Base-by-base conservation (phyloP, 2,888 invertebrate genomes). In the Torymus tubicola region DNA sequence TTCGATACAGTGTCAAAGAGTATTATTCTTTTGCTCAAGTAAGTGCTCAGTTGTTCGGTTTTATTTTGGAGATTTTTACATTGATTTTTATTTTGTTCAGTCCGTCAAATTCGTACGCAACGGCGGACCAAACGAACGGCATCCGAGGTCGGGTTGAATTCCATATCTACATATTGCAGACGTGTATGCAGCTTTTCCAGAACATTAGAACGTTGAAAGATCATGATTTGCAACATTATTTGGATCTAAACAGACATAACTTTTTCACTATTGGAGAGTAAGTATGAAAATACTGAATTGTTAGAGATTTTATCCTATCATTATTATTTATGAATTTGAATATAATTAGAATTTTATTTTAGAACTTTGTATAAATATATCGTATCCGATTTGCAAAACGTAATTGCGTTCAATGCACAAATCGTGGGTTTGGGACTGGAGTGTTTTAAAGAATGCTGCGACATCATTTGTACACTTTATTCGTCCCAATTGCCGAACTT, bases 391-490 rank as follows among this genome's bases (percentile, higher is more conserved):
- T 92, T 94, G 81, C 90, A 92, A 81, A 92, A 93, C 21, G 91
- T 93, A 86, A 91, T 92, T 18, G 92, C 92, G 61, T 93, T 94
- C 84, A 94, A 95, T 83, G 92, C 92, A 57, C 90, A 91, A 65
- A 92, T 93, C 0, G 92, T 93, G 0, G 85, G 93, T 69, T 87
- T 91, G 1, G 93, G 93, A 73, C 83, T 94, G 18, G 94, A 95
- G 85, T 92, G 94, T 85, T 95, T 91, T 90, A 93, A 87, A 82
- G 89, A 85, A 89, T 91, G 88, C 65, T 93, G 85, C 78, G 87
- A 87, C 69, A 80, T 91, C 21, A 86, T 92, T 70, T 90, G 88
- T 74, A 86, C 86, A 0, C 75, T 78, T 13, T 85, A 86, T 8
- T 86, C 91, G 53, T 90, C 90, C 76, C 90, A 92, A 83, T 86